Conservation (phyloP, 2,797 vertebrate genomes). For the Pipistrellus nathusii region DNA sequence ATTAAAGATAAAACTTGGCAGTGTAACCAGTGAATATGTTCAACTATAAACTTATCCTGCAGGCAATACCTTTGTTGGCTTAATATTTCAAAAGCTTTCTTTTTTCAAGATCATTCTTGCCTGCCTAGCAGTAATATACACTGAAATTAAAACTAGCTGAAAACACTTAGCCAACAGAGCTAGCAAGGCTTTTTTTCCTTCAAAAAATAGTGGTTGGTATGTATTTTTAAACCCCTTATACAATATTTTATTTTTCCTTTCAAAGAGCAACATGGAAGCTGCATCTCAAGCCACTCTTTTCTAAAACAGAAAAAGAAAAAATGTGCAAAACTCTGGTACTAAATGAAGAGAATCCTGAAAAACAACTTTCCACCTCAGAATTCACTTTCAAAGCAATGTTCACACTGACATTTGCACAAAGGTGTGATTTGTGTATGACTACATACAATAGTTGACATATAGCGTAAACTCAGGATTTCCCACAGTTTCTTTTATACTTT, state of each 20-base stretch:
- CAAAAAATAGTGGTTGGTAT: background rate
- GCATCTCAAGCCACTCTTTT: background rate
- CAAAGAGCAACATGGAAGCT: slow-evolving; percentile 60
- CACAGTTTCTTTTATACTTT: background rate
- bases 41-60: slow-evolving; percentile 66
- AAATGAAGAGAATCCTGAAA: slow-evolving; percentile 9
- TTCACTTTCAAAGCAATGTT: slow-evolving; percentile 19
- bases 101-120: slow-evolving; percentile 70
- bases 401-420: background rate
- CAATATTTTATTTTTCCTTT: slow-evolving; percentile 10
- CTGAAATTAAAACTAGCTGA: slow-evolving; percentile 62
- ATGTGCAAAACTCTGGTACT: background rate
- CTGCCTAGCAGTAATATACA: slow-evolving; percentile 34
- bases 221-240: slow-evolving; percentile 48
- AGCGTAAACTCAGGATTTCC: background rate
- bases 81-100: slow-evolving; percentile 71
- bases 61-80: slow-evolving; percentile 41
- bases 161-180: slow-evolving; percentile 58
- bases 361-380: slow-evolving; percentile 40
- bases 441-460: background rate
- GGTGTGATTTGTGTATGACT: slow-evolving; percentile 9
- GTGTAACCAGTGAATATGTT: slow-evolving; percentile 45
- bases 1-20: slow-evolving; percentile 71
- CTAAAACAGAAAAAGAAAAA: slow-evolving; percentile 34
- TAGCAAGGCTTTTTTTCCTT: slow-evolving; percentile 42